Base-by-base conservation (phyloP, 2,888 invertebrate species). In the Amiota minor region DNA sequence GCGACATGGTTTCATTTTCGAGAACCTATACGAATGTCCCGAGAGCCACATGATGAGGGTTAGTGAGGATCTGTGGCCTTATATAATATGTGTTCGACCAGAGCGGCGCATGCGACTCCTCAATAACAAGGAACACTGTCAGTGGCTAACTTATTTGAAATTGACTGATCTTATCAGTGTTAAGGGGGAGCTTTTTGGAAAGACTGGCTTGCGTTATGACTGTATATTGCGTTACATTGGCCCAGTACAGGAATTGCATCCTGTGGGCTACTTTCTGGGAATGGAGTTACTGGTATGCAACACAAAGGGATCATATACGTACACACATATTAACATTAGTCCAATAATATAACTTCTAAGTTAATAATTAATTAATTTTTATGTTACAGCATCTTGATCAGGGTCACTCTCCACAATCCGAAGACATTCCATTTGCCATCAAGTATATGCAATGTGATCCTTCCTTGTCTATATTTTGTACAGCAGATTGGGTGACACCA, bases 241-340 rank as follows among this genome's bases (percentile, higher is more conserved):
- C 49, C 86, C 88, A 68, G 91, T 92, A 70, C 86, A 89, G 74
- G 91, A 92, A 75, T 86, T 92, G 71, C 92, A 90, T 72, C 85
- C 87, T 35, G 90, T 92, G 77, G 91, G 91, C 82, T 92, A 91
- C 83, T 91, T 91, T 84, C 91, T 92, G 85, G 92, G 92, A 65
- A 88, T 93, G 75, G 91, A 92, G 81, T 81, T 93, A 80, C 88
- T 92, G 91, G 92, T 92, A 85, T 50, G 53, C n/a, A 50, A n/a
- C 53, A n/a, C 53, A 50, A n/a, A 50, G 12, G n/a, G 53, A n/a
- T 9, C 53, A 50, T 50, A 50, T n/a, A n/a, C 53, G 8, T 50
- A 50, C 6, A 50, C 11, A 50, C 6, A 50, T 50, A 50, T 50
- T 50, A 35, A 35, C 6, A 35, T 35, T 35, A 6, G 35, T 35